Base-by-base conservation (phyloP, 2,888 invertebrate genomes). In the Pseudeuparius sepicola region DNA sequence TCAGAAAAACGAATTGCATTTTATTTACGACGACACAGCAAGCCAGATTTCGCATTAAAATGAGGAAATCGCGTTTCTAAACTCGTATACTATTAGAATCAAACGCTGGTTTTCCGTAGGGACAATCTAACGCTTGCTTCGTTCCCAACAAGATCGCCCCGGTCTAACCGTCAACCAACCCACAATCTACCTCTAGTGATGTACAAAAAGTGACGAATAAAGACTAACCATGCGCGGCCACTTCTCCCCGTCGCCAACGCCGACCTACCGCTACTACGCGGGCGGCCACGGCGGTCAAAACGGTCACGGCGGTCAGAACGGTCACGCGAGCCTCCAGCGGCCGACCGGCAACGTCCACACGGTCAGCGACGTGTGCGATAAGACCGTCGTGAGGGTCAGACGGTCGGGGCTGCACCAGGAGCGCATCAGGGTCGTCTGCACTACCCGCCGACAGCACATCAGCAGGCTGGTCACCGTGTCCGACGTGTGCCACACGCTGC, bases 391-490 rank as follows among this genome's bases (percentile, higher is more conserved):
- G 34, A 51, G 60, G 39, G 60, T 61, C 39, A 50, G 58, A 32
- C 52, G 60, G 38, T 57, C 60, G 14, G 54, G 59, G 31, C 42
- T 59, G 10, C 60, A 55, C 29, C 52, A 60, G 44, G 61, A 62
- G 42, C 47, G 61, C 30, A 59, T 61, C 27, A 50, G 62, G 43
- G 59, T 62, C 25, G 61, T 63, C 34, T 62, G 62, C 44, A 62
- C 61, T 27, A 62, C 62, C 6, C 49, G 59, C 25, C 54, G 59
- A 26, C 62, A 63, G 43, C 61, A 62, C 42, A 55, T 59, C 32
- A 62, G 60, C 48, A 46, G 61, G 33, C 51, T 59, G 42, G 62
- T 63, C 16, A 61, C 61, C 7, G 60, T 62, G 24, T 55, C 57
- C 12, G 61, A 62, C 39, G 52, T 55, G 9, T 58, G 57, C 37